These are phyloP conservation scores for Chaetodon trifascialis DNA, from an alignment of 2,113 vertebrate genomes.

Conservation along the genomic window DNA sequence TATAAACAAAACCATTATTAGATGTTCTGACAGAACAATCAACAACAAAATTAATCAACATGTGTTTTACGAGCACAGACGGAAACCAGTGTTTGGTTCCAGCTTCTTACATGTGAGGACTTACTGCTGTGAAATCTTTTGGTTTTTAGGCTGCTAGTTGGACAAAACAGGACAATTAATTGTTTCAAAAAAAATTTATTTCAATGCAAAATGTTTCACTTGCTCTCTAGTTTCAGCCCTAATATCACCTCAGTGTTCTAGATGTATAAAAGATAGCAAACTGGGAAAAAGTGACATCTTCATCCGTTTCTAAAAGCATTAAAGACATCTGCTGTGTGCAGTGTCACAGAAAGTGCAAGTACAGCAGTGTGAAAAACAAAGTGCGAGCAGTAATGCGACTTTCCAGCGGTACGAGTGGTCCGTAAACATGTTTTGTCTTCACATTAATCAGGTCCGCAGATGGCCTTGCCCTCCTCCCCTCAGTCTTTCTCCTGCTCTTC, in stretches of 20 bases:
- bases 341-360: conserved; percentile 9
- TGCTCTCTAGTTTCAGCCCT: not conserved
- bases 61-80: not conserved
- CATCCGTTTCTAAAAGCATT: not conserved
- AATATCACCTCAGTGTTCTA: not conserved
- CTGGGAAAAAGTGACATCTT: not conserved
- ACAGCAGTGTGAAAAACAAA: not conserved
- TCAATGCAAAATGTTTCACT: not conserved
- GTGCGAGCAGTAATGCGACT: conserved; percentile 9
- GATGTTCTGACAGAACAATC: not conserved
- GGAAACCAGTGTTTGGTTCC: not conserved
- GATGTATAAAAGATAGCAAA: not conserved
- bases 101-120: not conserved
- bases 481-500: not conserved
- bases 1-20: not conserved
- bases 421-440: conserved; percentile 8
- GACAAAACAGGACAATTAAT: not conserved
- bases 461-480: conserved; percentile 5
- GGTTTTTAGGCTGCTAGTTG: no score
- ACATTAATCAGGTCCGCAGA: conserved; percentile 33
- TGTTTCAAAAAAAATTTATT: not conserved
- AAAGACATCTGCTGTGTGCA: not conserved
- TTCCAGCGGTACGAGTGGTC: conserved; percentile 14
- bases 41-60: not conserved
- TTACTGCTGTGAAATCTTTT: not conserved